phyloP scores from a whole-genome alignment of 2,888 invertebrate species.

The Philereme vetulata region DNA sequence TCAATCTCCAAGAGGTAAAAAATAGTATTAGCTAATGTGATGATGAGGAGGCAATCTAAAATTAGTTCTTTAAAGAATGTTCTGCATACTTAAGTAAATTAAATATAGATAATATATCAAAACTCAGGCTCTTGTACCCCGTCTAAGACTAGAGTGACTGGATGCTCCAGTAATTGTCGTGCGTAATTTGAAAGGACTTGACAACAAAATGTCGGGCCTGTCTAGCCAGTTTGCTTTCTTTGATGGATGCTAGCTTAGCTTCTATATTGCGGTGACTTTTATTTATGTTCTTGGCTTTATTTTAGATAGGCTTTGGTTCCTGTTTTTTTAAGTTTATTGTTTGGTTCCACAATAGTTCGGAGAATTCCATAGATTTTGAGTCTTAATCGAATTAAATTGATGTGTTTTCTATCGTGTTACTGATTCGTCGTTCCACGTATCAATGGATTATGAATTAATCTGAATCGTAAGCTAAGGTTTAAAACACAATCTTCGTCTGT shows the following conservation, averaged over 20 bases:
- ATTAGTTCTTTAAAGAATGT: too few species aligned
- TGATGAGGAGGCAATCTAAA: too few species aligned
- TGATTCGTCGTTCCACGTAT: background rate
- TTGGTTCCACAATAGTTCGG: background rate
- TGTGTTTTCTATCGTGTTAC: background rate
- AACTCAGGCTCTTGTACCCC: conserved; percentile 10
- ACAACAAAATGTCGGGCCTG: conserved; percentile 18
- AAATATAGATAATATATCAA: background rate
- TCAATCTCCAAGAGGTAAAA: too few species aligned
- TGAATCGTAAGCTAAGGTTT: too few species aligned
- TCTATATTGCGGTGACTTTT: background rate
- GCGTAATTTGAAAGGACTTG: conserved; percentile 29
- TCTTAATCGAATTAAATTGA: background rate
- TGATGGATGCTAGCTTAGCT: conserved; percentile 23
- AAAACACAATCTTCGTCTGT: too few species aligned
- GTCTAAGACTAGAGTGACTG: conserved; percentile 23
- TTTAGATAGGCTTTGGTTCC: background rate
- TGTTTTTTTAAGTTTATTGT: background rate
- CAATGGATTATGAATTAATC: too few species aligned
- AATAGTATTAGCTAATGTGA: too few species aligned
- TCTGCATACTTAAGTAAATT: too few species aligned
- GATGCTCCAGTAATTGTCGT: conserved; percentile 27
- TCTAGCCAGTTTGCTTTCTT: conserved; percentile 29
- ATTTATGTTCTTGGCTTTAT: background rate
- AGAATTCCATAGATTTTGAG: background rate